Percentiles rank a stretch among this genome's conserved stretches.
Evolutionary conservation across 2,113 vertebrate species (phyloP).

Genomic region (Trochalopteron elliotii): DNA sequence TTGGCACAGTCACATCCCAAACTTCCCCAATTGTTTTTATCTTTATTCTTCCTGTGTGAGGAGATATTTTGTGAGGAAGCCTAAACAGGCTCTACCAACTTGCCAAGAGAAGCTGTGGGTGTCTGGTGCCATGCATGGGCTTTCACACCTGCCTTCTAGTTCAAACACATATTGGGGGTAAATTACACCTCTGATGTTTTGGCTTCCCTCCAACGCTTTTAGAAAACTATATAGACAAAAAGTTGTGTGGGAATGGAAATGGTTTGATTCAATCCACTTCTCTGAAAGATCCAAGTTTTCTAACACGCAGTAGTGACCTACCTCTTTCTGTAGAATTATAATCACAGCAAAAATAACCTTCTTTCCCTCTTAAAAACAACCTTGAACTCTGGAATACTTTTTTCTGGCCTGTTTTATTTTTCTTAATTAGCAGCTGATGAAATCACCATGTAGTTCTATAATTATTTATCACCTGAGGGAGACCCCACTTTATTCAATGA

Average conservation of each 20-base stretch:
- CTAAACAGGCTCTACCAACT: background rate
- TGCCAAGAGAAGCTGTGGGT: background rate
- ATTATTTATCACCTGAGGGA: constrained; percentile 47
- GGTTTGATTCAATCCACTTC: background rate
- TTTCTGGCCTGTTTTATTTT: constrained; percentile 36
- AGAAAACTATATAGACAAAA: background rate
- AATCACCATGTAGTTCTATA: constrained; percentile 21
- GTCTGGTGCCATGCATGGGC: background rate
- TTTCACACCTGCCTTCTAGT: background rate
- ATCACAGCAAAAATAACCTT: background rate
- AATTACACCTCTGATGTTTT: background rate
- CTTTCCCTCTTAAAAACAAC: constrained; percentile 1
- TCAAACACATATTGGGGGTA: background rate
- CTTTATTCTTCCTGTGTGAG: background rate
- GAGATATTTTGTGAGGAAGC: background rate
- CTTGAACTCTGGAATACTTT: constrained; percentile 9
- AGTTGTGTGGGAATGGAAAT: background rate
- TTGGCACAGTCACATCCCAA: background rate
- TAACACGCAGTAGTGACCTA: background rate
- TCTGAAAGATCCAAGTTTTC: background rate
- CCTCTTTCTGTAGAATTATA: background rate
- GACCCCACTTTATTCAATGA: background rate
- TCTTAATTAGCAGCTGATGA: constrained; percentile 47
- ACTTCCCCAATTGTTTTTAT: background rate
- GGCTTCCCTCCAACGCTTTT: background rate